These are phyloP conservation scores for Drosophila nr. perissopoda DNA, from an alignment of 2,888 invertebrate species.

Conservation along the genomic window DNA sequence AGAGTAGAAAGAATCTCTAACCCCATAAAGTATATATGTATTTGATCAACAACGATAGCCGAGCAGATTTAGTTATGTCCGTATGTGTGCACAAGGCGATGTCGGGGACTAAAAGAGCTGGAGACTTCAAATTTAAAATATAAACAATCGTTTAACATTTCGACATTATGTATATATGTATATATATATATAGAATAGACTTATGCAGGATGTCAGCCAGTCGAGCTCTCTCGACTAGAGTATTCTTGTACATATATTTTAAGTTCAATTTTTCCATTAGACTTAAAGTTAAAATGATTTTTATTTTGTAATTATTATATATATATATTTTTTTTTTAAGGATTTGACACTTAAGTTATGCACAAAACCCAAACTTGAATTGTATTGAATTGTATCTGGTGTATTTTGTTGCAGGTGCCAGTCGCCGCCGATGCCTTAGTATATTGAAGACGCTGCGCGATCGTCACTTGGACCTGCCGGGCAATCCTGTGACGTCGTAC, in stretches of 20 bases:
- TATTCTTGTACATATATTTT: neutral
- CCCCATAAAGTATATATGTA: neutral
- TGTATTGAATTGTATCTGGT: neutral
- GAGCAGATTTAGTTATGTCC: neutral
- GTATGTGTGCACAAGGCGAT: neutral
- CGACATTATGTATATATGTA: neutral
- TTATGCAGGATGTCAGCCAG: neutral
- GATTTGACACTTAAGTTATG: neutral
- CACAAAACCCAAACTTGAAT: neutral
- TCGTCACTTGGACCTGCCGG: slow-evolving; percentile 94
- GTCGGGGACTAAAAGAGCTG: neutral
- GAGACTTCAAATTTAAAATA: neutral
- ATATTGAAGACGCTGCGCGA: slow-evolving; percentile 96
- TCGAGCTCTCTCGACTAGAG: neutral
- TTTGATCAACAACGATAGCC: neutral
- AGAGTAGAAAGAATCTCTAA: neutral
- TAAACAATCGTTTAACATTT: neutral
- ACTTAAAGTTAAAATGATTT: neutral
- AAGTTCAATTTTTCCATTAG: neutral
- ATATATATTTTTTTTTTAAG: too few species aligned
- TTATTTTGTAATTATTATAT: neutral
- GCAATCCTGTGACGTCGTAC: slow-evolving; percentile 96
- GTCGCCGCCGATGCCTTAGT: slow-evolving; percentile 94
- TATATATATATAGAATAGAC: neutral
- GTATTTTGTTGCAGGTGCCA: slow-evolving; percentile 86